A percentile compares a stretch with the other conserved stretches of the same genome.
Conservation (phyloP, 2,113 vertebrate species). For the Entomyzon cyanotis region DNA sequence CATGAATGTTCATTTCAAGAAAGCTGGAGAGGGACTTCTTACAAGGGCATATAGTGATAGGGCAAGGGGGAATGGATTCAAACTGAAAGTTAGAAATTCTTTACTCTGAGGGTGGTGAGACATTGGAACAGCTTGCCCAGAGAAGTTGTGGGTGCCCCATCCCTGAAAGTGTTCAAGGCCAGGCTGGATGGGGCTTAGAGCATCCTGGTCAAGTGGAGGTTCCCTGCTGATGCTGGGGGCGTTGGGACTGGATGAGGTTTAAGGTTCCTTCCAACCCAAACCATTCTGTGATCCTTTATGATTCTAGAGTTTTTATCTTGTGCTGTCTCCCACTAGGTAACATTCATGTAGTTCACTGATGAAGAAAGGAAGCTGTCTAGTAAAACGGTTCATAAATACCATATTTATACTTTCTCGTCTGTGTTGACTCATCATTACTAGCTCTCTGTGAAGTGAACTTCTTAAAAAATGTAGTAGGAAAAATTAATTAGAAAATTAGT, state of each 20-base stretch:
- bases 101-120: background rate
- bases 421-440: background rate
- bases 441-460: background rate
- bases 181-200: background rate
- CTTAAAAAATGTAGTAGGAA: background rate
- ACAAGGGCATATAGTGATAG: rapidly evolving
- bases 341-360: background rate
- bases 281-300: background rate
- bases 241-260: background rate
- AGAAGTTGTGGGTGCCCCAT: background rate
- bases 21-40: background rate
- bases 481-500: background rate
- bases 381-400: background rate
- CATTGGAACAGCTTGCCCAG: background rate
- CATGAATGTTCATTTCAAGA: background rate
- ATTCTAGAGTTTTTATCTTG: background rate
- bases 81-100: background rate
- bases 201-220: background rate
- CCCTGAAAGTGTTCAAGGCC: background rate
- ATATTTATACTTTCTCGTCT: background rate
- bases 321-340: background rate
- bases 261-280: background rate
- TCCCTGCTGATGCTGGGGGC: background rate
- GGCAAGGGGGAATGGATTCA: background rate
- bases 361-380: background rate